These are phyloP conservation scores for Eupithecia pulchellata DNA, from an alignment of 2,888 invertebrate genomes.

Conservation along the genomic window DNA sequence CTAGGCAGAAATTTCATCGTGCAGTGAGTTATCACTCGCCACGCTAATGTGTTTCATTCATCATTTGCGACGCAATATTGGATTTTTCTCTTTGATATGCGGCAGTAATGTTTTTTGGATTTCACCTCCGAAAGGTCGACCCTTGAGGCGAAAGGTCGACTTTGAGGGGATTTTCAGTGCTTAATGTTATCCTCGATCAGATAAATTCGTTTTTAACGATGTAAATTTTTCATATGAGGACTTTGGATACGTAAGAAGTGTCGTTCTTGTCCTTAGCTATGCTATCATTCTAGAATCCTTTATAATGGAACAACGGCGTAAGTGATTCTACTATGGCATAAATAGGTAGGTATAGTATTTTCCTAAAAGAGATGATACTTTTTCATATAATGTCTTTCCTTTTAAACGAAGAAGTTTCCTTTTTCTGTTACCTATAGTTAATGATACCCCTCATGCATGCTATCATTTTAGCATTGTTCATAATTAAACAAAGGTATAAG, in stretches of 20 bases:
- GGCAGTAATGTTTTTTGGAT: slow-evolving; percentile 46
- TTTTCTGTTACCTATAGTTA: not conserved
- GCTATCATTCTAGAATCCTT: too few species aligned
- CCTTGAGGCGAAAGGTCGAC: slow-evolving; percentile 37
- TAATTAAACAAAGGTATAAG: not conserved
- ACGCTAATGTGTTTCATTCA: slow-evolving; percentile 72
- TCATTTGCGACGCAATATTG: slow-evolving; percentile 68
- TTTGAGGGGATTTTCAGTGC: slow-evolving; percentile 26
- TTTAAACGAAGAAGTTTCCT: not conserved
- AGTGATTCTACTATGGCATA: too few species aligned
- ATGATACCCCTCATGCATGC: not conserved
- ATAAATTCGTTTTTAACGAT: slow-evolving; percentile 15
- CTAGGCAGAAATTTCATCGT: slow-evolving; percentile 35
- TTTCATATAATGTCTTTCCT: too few species aligned
- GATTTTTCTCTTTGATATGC: slow-evolving; percentile 61
- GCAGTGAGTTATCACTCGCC: slow-evolving; percentile 48
- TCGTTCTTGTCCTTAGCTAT: too few species aligned
- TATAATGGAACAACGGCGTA: too few species aligned
- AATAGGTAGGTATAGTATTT: too few species aligned
- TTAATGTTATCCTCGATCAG: slow-evolving; percentile 22
- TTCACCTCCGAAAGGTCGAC: slow-evolving; percentile 39
- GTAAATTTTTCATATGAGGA: not conserved
- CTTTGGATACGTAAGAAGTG: not conserved
- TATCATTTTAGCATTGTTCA: not conserved
- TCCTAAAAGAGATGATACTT: too few species aligned